These are phyloP conservation scores for Paragorgia papillata DNA, from an alignment of 92 coral and sea anemone genomes.

Conservation along the genomic window DNA sequence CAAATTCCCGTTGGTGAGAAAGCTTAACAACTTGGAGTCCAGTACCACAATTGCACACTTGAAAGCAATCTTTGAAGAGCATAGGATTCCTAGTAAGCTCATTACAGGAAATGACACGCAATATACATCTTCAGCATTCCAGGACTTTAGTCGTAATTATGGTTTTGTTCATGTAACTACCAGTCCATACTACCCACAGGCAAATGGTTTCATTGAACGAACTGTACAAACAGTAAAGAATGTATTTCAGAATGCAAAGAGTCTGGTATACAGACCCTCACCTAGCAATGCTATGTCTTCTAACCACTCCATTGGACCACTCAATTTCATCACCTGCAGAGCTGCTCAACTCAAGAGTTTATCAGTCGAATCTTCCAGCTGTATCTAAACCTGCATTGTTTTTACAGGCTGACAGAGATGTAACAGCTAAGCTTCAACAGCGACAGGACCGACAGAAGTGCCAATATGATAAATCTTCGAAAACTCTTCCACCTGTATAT, in stretches of 20 bases:
- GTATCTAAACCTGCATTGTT: neutral
- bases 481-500: conserved; percentile 30
- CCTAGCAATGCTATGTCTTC: conserved; percentile 21
- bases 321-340: conserved; percentile 13
- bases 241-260: neutral
- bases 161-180: conserved; percentile 59
- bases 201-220: conserved; percentile 50
- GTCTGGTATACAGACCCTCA: conserved; percentile 26
- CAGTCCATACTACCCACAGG: conserved; percentile 62
- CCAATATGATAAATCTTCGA: conserved; percentile 33
- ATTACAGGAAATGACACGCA: conserved; percentile 68
- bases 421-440: conserved; percentile 5
- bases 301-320: conserved; percentile 20
- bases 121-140: conserved; percentile 66
- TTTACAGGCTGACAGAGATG: neutral
- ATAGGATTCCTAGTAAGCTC: conserved; percentile 60
- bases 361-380: conserved; percentile 27
- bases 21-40: conserved; percentile 39
- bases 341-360: conserved; percentile 13
- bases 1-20: conserved; percentile 60
- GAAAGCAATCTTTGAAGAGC: conserved; percentile 67
- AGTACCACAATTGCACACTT: conserved; percentile 54
- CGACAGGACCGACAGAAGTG: conserved; percentile 9
- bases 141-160: conserved; percentile 59
- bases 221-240: conserved; percentile 18